These are phyloP conservation scores for Melospiza georgiana DNA, from an alignment of 2,113 vertebrate species.

Conservation along the genomic window DNA sequence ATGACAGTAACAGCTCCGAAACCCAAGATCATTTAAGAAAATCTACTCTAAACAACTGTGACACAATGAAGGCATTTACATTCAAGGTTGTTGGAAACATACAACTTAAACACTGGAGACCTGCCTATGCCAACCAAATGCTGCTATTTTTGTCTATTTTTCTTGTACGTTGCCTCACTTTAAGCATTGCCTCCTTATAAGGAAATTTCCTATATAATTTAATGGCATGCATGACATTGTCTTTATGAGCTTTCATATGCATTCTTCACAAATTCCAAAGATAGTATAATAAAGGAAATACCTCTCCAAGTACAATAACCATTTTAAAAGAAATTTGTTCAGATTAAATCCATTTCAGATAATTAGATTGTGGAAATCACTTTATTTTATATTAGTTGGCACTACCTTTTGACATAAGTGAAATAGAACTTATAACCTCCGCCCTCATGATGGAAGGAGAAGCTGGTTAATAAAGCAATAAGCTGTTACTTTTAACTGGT, in stretches of 20 bases:
- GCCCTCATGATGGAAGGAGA: conserved; percentile 7
- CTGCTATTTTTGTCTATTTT: conserved; percentile 9
- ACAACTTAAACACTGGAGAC: neutral
- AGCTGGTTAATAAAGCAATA: conserved; percentile 62
- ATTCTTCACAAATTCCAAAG: conserved; percentile 7
- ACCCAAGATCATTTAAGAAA: conserved; percentile 66
- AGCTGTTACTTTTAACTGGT: conserved; percentile 57
- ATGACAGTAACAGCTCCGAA: conserved; percentile 80
- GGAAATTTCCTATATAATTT: conserved; percentile 9
- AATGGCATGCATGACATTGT: conserved; percentile 24
- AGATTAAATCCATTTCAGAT: conserved; percentile 71
- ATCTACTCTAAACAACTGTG: conserved; percentile 71
- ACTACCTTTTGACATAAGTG: conserved; percentile 57
- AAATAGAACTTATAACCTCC: conserved; percentile 29
- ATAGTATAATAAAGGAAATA: neutral
- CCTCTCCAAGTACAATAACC: neutral
- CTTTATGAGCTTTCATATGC: conserved; percentile 43
- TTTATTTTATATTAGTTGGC: conserved; percentile 53
- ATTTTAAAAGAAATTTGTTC: conserved; percentile 62
- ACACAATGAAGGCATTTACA: conserved; percentile 60
- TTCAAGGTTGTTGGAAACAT: conserved; percentile 25
- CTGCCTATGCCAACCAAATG: neutral
- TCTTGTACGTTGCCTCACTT: conserved; percentile 14
- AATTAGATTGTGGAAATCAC: conserved; percentile 72
- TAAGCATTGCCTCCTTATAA: conserved; percentile 1